Evolutionary conservation across 1,140 invertebrate species (phyloP).

Genomic region (Drosophila oshimai): DNA sequence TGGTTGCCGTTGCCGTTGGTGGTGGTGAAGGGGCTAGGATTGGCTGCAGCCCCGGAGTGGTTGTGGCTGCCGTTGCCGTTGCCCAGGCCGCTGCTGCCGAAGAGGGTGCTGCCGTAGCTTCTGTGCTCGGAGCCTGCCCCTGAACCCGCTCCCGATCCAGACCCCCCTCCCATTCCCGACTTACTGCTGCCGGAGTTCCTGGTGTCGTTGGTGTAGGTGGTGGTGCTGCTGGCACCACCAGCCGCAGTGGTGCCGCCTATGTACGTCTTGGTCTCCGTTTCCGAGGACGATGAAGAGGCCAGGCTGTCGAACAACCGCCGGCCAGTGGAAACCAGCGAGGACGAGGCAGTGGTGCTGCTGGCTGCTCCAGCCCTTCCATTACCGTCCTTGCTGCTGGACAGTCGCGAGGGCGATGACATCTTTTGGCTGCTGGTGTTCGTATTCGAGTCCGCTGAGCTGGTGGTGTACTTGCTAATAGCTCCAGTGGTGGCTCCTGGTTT

Average conservation of each 20-base stretch:
- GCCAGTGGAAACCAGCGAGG: slow-evolving; percentile 71
- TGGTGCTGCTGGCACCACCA: slow-evolving; percentile 54
- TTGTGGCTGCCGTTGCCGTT: slow-evolving; percentile 33
- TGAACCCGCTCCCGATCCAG: slow-evolving; percentile 33
- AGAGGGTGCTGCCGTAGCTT: slow-evolving; percentile 59
- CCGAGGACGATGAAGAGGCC: slow-evolving; percentile 71
- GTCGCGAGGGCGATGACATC: slow-evolving; percentile 57
- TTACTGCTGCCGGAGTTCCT: slow-evolving; percentile 54
- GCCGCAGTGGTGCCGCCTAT: slow-evolving; percentile 55
- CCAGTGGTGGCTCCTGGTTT: slow-evolving; percentile 58
- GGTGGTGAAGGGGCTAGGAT: slow-evolving; percentile 60
- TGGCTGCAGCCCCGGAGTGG: slow-evolving; percentile 44
- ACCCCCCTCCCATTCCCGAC: slow-evolving; percentile 38
- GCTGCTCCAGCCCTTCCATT: slow-evolving; percentile 14
- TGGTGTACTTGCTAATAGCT: slow-evolving; percentile 67
- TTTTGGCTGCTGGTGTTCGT: slow-evolving; percentile 51
- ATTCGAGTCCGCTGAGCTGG: slow-evolving; percentile 38
- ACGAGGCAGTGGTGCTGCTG: slow-evolving; percentile 41
- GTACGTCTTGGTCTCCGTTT: slow-evolving; percentile 74
- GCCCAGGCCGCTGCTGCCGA: slow-evolving; percentile 62
- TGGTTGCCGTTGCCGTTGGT: slow-evolving; percentile 65
- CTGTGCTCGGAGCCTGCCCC: slow-evolving; percentile 49
- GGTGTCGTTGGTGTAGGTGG: slow-evolving; percentile 66
- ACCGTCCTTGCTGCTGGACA: slow-evolving; percentile 33
- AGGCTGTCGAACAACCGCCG: slow-evolving; percentile 75